Conservation (phyloP, 1,140 invertebrate genomes). For the Stenopsyche tienmushanensis region DNA sequence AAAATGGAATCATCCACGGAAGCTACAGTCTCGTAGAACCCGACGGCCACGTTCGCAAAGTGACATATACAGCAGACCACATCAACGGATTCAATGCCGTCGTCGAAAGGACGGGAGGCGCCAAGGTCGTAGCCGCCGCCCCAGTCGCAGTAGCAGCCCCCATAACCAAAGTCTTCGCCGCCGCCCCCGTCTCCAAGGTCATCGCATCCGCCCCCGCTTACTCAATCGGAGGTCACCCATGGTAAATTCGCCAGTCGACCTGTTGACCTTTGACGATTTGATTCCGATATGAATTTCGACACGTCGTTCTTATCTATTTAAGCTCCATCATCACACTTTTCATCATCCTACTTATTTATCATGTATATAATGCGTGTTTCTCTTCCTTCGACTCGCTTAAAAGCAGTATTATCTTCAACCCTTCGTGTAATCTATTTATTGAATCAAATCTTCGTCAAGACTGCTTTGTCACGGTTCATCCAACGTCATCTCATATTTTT, state of each 20-base stretch:
- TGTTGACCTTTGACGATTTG: slow-evolving; percentile 20
- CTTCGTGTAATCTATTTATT: background rate
- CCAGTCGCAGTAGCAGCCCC: too few species aligned
- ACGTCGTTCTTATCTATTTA: background rate
- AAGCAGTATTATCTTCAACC: too few species aligned
- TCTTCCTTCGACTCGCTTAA: too few species aligned
- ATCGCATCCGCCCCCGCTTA: slow-evolving; percentile 45
- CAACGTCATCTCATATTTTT: slow-evolving; percentile 23
- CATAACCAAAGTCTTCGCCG: slow-evolving; percentile 43
- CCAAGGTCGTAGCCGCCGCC: slow-evolving; percentile 47
- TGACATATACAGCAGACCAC: slow-evolving; percentile 58
- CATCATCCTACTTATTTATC: too few species aligned
- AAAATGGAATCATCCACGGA: slow-evolving; percentile 64
- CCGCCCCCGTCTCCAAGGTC: slow-evolving; percentile 46
- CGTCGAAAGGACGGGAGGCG: slow-evolving; percentile 57
- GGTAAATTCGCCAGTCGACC: slow-evolving; percentile 42
- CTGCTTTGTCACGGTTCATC: too few species aligned
- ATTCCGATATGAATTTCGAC: slow-evolving; percentile 14
- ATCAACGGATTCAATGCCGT: slow-evolving; percentile 58
- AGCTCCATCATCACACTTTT: background rate
- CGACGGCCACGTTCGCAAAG: slow-evolving; percentile 64
- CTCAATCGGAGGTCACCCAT: slow-evolving; percentile 42
- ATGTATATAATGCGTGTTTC: too few species aligned
- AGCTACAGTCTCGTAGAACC: slow-evolving; percentile 65
- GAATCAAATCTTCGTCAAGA: slow-evolving; percentile 17